phyloP scores from a whole-genome alignment of 2,797 vertebrate genomes.

The Hyperoplus lanceolatus region DNA sequence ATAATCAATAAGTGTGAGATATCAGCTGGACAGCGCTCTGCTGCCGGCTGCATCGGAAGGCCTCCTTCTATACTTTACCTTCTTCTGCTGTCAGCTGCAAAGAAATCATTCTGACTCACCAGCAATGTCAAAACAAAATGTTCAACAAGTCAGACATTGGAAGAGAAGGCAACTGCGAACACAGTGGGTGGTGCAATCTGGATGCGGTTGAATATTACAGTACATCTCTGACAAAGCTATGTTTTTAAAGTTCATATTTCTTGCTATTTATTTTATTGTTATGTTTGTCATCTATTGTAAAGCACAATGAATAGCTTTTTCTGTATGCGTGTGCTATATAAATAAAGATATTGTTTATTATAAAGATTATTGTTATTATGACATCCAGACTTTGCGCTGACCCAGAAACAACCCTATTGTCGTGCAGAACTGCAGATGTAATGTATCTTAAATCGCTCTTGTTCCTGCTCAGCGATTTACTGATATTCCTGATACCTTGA shows the following conservation, averaged over 20 bases:
- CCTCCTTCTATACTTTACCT: constrained; percentile 45
- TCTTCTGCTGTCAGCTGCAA: constrained; percentile 27
- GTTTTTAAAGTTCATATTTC: not conserved
- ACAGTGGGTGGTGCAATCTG: not conserved
- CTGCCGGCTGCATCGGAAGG: constrained; percentile 22
- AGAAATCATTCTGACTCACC: constrained; percentile 22
- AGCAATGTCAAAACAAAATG: constrained; percentile 30
- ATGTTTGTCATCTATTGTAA: not conserved
- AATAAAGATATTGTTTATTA: not conserved
- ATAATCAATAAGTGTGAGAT: constrained; percentile 44
- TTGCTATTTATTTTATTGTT: not conserved
- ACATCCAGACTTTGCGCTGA: not conserved
- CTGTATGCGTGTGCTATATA: not conserved
- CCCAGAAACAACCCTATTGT: too few relatives aligned
- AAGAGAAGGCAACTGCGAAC: constrained; percentile 15
- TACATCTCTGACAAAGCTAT: not conserved
- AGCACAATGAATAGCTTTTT: not conserved
- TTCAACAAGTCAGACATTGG: constrained; percentile 10
- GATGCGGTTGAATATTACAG: constrained; percentile 39
- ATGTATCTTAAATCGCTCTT: not conserved
- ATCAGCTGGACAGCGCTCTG: constrained; percentile 42
- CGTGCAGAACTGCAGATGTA: not conserved
- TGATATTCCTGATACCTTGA: not conserved
- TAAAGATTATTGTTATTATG: not conserved
- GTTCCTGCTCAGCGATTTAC: too few relatives aligned